phyloP scores from a whole-genome alignment of 1,140 invertebrate genomes.

The Ericerus pela region DNA sequence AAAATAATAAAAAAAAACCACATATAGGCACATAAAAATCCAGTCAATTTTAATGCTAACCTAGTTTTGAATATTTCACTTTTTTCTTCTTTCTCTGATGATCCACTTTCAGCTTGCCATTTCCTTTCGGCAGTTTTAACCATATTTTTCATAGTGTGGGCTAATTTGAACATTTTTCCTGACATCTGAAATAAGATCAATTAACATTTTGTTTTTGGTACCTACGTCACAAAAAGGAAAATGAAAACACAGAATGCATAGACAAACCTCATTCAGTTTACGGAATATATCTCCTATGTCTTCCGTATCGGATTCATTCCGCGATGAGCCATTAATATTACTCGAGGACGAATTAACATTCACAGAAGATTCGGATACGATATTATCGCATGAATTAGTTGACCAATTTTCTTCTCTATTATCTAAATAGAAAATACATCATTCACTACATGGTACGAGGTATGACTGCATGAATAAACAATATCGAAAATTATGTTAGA shows the following conservation, averaged over 20 bases:
- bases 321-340: not conserved
- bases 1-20: not conserved
- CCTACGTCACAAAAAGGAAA: too few species aligned
- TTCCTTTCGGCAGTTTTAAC: constrained; percentile 7
- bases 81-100: not conserved
- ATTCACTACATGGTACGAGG: not conserved
- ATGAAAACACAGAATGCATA: too few species aligned
- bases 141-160: constrained; percentile 4
- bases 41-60: constrained; percentile 18
- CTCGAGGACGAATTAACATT: not conserved
- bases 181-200: constrained; percentile 15
- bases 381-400: not conserved
- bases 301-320: not conserved
- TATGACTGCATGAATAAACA: too few species aligned
- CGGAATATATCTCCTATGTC: not conserved
- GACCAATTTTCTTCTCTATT: constrained; percentile 2
- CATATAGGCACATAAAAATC: too few species aligned
- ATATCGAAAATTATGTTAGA: too few species aligned
- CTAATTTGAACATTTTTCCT: constrained; percentile 7
- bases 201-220: too few species aligned
- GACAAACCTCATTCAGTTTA: not conserved
- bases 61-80: constrained; percentile 18
- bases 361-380: not conserved
- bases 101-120: not conserved
- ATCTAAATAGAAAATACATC: not conserved